These are phyloP conservation scores for Drosophila bipectinata DNA, from an alignment of 1,140 invertebrate genomes.

Conservation along the genomic window DNA sequence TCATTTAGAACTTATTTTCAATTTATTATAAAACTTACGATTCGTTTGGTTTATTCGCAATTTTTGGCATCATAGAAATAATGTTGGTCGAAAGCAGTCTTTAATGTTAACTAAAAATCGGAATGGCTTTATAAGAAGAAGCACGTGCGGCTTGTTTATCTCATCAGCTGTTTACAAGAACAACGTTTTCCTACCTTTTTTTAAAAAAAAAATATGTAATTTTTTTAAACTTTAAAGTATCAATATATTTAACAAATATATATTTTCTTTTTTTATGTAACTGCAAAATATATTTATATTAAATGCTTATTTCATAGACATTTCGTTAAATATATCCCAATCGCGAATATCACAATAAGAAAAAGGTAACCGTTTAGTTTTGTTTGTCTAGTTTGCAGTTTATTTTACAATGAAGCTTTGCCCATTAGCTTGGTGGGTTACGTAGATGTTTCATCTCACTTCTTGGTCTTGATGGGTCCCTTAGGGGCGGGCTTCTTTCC, in stretches of 20 bases:
- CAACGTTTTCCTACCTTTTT: not conserved
- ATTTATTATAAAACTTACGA: conserved; percentile 46
- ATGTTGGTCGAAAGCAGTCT: not conserved
- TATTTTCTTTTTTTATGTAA: too few species aligned
- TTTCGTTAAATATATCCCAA: too few species aligned
- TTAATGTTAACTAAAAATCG: conserved; percentile 1
- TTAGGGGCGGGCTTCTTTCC: conserved; percentile 64
- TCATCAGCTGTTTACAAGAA: conserved; percentile 2
- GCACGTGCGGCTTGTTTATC: conserved; percentile 15
- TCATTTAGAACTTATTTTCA: too few species aligned
- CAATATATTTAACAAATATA: conserved; percentile 26
- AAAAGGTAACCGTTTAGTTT: too few species aligned
- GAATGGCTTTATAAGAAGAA: conserved; percentile 41
- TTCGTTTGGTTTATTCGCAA: conserved; percentile 50
- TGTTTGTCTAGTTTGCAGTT: conserved; percentile 17
- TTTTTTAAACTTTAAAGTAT: not conserved
- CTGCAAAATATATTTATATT: too few species aligned
- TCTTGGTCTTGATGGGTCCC: conserved; percentile 69
- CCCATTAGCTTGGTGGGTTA: conserved; percentile 10
- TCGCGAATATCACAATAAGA: too few species aligned
- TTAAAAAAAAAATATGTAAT: not conserved
- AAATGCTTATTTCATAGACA: too few species aligned
- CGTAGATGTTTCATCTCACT: conserved; percentile 47
- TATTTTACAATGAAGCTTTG: conserved; percentile 38
- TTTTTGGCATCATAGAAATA: conserved; percentile 49